phyloP scores from a whole-genome alignment of 2,113 vertebrate species.

The Lophius piscatorius region DNA sequence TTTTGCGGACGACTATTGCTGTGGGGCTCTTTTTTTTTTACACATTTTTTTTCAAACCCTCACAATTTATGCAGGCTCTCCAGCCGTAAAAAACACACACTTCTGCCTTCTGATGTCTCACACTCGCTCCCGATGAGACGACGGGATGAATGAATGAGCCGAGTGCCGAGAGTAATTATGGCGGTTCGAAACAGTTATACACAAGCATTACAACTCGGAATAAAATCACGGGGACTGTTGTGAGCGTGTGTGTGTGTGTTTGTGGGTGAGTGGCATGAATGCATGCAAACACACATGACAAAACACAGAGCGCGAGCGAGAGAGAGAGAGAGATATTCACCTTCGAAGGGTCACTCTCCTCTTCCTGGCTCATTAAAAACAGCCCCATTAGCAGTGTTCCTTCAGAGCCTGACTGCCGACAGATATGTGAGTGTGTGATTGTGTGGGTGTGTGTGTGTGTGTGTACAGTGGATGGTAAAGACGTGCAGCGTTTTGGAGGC shows the following conservation, averaged over 20 bases:
- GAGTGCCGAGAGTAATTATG: conserved; percentile 63
- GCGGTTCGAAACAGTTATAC: conserved; percentile 70
- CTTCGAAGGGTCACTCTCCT: conserved; percentile 78
- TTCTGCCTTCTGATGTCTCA: conserved; percentile 61
- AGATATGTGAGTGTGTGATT: conserved; percentile 57
- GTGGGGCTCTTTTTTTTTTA: conserved; percentile 38
- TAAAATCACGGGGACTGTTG: conserved; percentile 28
- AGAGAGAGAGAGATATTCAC: conserved; percentile 75
- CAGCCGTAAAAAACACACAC: conserved; percentile 59
- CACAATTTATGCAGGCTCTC: conserved; percentile 64
- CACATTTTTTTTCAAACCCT: conserved; percentile 23
- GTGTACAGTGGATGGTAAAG: conserved; percentile 61
- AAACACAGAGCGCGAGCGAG: conserved; percentile 65
- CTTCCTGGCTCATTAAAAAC: conserved; percentile 80
- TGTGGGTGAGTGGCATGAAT: conserved; percentile 40
- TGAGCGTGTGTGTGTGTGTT: conserved; percentile 8
- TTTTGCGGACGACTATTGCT: conserved; percentile 59
- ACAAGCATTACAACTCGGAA: conserved; percentile 60
- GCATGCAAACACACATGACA: conserved; percentile 41
- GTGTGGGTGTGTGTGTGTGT: conserved; percentile 13
- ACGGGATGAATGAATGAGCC: conserved; percentile 52
- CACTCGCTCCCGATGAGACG: conserved; percentile 53
- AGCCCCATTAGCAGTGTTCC: conserved; percentile 78
- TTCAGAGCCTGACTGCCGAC: conserved; percentile 74
- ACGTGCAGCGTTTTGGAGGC: conserved; percentile 73